phyloP scores from a whole-genome alignment of 2,888 invertebrate genomes.

The Podotricha telesiphe region DNA sequence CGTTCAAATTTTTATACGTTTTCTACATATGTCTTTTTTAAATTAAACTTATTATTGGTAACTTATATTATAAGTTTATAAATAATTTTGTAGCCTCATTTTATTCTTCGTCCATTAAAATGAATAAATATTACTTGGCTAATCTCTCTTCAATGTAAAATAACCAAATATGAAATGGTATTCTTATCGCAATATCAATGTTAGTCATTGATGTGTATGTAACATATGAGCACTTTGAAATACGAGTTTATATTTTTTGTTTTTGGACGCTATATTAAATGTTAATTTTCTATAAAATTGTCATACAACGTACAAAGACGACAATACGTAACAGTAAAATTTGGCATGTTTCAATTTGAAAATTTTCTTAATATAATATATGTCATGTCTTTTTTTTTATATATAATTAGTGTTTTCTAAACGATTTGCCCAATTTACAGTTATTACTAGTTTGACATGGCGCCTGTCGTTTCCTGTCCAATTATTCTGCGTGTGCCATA shows the following conservation, averaged over 20 bases:
- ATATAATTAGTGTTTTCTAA: background rate
- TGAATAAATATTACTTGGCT: too few species aligned
- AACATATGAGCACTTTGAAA: too few species aligned
- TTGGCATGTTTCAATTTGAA: background rate
- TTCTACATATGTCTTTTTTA: too few species aligned
- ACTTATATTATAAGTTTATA: too few species aligned
- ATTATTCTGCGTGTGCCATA: constrained; percentile 32
- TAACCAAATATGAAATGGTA: too few species aligned
- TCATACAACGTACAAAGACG: background rate
- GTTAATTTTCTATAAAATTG: background rate
- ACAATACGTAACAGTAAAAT: constrained; percentile 8
- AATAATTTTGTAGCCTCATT: too few species aligned
- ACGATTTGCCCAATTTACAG: constrained; percentile 15
- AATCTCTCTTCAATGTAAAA: too few species aligned
- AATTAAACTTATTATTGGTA: too few species aligned
- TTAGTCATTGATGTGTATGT: background rate
- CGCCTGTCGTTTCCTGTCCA: constrained; percentile 33
- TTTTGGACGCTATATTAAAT: background rate
- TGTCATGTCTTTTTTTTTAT: background rate
- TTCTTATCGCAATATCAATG: background rate
- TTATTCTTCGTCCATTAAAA: too few species aligned
- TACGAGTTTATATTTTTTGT: too few species aligned
- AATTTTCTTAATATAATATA: background rate
- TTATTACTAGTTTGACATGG: constrained; percentile 22
- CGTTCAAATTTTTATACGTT: too few species aligned